Evolutionary conservation across 2,888 invertebrate genomes (phyloP), one percentile per base, ranked within the genome.

Genomic region (Rhorus exstirpatorius): DNA sequence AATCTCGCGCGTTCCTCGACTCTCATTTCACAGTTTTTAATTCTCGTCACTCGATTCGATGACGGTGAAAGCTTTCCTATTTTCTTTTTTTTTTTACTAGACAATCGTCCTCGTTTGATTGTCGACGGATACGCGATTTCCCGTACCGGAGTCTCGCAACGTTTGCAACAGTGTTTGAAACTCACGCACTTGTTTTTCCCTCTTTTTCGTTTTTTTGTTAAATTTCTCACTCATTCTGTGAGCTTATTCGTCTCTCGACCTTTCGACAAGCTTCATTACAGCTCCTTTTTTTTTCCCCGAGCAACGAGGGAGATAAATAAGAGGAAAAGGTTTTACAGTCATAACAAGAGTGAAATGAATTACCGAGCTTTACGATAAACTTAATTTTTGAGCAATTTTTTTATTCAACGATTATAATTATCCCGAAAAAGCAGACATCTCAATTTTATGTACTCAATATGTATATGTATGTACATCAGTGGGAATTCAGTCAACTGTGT

Each of bases 1-100:
- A 65, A 3, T 38, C 51, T 17, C 44, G 19, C 46, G 14, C 31
- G 35, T 77, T 60, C 41, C 14, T 61, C 53, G 60, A 41, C 60
- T 79, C 60, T 65, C 74, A 44, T 79, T 79, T 65, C 67, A 26
- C 74, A 71, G 61, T 80, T 79, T 80, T 80, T 80, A 80, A 80
- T 80, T 63, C 75, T 19, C 55, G 63, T 44, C 55, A 70, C 53
- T 76, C 53, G 80, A 68, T 76, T 58, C 71, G 67, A 79, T 70
- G 80, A 75, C 80, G n/a, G 80, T 12, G 67, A 63, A 55, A 53
- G 38, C 53, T 51, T 75, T 35, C 60, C 7, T 44, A 31, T 63
- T 51, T 19, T 24, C 19, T 49, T 72, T 51, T 67, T 79, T 72
- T 60, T 21, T 65, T 65, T 46, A 58, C 58, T 58, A 67, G 51